phyloP scores from a whole-genome alignment of 2,113 vertebrate genomes.

The Ondatra zibethicus region DNA sequence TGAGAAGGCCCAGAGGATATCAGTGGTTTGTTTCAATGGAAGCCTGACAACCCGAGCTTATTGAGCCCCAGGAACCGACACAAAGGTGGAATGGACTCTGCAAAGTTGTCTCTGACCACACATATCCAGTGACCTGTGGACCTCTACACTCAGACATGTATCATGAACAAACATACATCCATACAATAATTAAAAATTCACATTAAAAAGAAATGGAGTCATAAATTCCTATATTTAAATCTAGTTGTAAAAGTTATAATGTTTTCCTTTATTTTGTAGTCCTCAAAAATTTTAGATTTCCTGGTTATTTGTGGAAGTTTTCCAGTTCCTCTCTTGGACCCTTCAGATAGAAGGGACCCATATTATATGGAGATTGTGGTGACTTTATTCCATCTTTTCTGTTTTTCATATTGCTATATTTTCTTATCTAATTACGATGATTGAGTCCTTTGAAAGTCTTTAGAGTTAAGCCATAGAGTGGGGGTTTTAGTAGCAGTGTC shows the following conservation, averaged over 20 bases:
- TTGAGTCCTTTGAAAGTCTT: conserved; percentile 5
- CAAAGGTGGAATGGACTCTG: no score
- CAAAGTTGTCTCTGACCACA: neutral
- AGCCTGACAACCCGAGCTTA: neutral
- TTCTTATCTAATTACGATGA: conserved; percentile 20
- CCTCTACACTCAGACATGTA: neutral
- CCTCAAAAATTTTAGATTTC: neutral
- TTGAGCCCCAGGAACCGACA: neutral
- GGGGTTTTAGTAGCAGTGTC: neutral
- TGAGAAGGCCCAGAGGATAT: neutral
- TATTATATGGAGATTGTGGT: conserved; percentile 17
- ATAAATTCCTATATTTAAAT: neutral
- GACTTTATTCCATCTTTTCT: neutral
- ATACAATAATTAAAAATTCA: neutral
- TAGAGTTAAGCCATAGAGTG: neutral
- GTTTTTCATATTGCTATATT: neutral
- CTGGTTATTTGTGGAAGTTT: neutral
- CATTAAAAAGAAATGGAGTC: neutral
- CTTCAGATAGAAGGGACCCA: neutral
- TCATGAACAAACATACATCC: neutral
- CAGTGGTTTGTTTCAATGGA: neutral
- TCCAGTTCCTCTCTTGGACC: neutral
- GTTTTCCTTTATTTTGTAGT: neutral
- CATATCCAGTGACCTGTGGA: no score
- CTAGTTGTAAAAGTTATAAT: neutral